A percentile compares a stretch with the other conserved stretches of the same genome.
Evolutionary conservation across 2,888 invertebrate species (phyloP).

Genomic region (Chloroclysta siterata): DNA sequence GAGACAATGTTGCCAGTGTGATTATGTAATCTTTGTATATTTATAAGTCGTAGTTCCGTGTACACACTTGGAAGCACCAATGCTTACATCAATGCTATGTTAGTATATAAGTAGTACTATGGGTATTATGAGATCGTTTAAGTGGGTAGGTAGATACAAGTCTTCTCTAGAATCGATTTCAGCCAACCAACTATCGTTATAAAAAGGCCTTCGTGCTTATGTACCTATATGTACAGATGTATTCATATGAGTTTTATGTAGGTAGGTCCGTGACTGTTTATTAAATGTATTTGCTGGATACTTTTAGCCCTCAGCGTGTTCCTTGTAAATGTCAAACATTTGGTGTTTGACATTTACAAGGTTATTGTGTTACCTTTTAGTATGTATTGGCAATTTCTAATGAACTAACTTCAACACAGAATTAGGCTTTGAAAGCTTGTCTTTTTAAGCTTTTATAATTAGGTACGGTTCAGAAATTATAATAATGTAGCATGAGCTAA

Average conservation of each 20-base stretch:
- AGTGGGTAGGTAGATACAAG: slow-evolving; percentile 20
- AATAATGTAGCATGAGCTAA: slow-evolving; percentile 39
- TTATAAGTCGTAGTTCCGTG: slow-evolving; percentile 46
- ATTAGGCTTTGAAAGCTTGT: neutral
- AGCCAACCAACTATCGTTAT: slow-evolving; percentile 20
- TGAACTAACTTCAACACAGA: neutral
- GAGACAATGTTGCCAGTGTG: slow-evolving; percentile 45
- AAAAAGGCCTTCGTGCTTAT: slow-evolving; percentile 27
- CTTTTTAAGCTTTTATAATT: slow-evolving; percentile 7
- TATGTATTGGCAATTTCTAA: too few species aligned
- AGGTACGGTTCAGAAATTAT: neutral
- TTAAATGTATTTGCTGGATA: too few species aligned
- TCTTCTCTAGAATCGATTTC: slow-evolving; percentile 32
- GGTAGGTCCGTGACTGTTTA: too few species aligned
- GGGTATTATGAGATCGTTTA: slow-evolving; percentile 17
- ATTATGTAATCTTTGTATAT: slow-evolving; percentile 50
- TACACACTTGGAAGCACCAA: slow-evolving; percentile 32
- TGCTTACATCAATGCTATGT: slow-evolving; percentile 13
- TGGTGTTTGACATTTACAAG: too few species aligned
- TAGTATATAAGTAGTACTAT: neutral
- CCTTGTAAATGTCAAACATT: too few species aligned
- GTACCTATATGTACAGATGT: neutral
- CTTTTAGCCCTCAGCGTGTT: too few species aligned
- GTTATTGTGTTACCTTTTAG: neutral
- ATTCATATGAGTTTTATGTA: too few species aligned